These are phyloP conservation scores for Gopherus flavomarginatus DNA, from an alignment of 2,113 vertebrate species.

Conservation along the genomic window DNA sequence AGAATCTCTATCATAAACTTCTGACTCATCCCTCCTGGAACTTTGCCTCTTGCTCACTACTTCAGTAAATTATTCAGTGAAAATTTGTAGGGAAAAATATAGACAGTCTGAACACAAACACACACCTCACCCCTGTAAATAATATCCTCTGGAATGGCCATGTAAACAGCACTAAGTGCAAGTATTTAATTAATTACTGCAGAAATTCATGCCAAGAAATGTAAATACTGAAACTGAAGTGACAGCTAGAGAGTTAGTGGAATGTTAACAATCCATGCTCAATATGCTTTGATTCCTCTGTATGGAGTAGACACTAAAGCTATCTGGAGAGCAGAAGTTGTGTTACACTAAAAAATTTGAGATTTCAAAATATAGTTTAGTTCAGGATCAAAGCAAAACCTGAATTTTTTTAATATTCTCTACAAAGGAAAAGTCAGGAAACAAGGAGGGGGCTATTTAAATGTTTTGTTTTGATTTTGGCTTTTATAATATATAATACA, in stretches of 20 bases:
- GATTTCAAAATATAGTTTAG: background rate
- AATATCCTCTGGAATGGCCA: background rate
- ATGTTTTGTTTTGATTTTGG: background rate
- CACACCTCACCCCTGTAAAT: background rate
- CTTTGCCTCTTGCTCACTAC: background rate
- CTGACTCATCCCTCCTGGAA: background rate
- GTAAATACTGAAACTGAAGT: background rate
- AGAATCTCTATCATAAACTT: background rate
- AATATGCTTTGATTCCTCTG: background rate
- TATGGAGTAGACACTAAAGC: background rate
- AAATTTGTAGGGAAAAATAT: background rate
- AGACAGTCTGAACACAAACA: background rate
- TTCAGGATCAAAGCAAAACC: background rate
- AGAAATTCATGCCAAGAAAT: background rate
- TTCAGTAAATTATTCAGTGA: background rate
- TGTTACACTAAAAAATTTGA: rapidly evolving
- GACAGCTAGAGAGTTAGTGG: rapidly evolving
- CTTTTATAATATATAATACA: background rate
- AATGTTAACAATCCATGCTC: rapidly evolving
- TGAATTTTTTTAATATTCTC: background rate
- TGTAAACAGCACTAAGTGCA: background rate
- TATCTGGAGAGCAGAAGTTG: background rate
- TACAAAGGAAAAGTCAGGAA: too few species aligned
- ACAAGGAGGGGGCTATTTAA: background rate
- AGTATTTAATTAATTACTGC: background rate